Conservation (phyloP, 2,888 invertebrate genomes). For the Troglohyphantes excavatus region DNA sequence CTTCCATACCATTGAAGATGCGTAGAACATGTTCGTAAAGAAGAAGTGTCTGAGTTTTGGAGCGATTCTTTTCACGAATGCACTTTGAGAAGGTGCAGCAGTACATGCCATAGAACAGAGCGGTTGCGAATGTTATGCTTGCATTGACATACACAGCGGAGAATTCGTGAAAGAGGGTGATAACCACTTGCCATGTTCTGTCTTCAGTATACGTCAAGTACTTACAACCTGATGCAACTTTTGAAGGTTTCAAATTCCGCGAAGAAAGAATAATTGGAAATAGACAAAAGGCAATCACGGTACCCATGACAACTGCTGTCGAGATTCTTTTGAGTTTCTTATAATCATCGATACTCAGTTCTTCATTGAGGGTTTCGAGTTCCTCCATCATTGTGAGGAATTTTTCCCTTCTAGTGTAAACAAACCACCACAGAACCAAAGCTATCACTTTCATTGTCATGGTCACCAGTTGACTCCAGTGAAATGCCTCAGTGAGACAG, state of each 20-base stretch:
- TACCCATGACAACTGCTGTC: neutral
- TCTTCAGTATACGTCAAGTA: neutral
- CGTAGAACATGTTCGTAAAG: neutral
- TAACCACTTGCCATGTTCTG: neutral
- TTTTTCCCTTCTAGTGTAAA: neutral
- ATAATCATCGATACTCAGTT: neutral
- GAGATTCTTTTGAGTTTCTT: neutral
- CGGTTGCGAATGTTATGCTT: conserved; percentile 26
- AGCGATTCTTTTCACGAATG: neutral
- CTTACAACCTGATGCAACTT: neutral
- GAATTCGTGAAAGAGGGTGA: conserved; percentile 35
- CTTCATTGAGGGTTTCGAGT: neutral
- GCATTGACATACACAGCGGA: conserved; percentile 36
- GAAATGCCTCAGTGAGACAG: conserved; percentile 9
- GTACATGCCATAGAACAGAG: conserved; percentile 28
- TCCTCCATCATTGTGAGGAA: neutral
- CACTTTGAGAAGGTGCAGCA: conserved; percentile 3
- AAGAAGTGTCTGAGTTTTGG: neutral
- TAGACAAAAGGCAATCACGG: neutral
- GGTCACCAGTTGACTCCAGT: conserved; percentile 44
- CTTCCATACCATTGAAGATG: conserved; percentile 32
- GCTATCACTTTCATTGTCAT: conserved; percentile 32
- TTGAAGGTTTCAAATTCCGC: conserved; percentile 1
- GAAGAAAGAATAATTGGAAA: neutral
- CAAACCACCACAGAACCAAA: conserved; percentile 54